A percentile compares a stretch with the other conserved stretches of the same genome.
Evolutionary conservation across 2,888 invertebrate species (phyloP).

Genomic region (Troides helena): DNA sequence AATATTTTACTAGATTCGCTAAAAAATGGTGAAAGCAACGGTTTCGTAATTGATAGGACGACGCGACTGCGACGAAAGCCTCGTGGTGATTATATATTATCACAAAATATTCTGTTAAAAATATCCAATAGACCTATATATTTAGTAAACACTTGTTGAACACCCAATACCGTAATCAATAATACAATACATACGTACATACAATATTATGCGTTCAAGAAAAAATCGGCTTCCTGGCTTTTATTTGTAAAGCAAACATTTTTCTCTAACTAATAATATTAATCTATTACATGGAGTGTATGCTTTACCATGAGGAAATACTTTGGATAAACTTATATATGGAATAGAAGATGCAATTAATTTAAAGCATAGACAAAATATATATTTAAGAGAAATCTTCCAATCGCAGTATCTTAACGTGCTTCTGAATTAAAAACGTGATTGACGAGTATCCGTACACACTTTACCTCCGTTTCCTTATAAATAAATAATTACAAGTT

Average conservation of each 20-base stretch:
- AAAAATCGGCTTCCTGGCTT: too few relatives aligned
- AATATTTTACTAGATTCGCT: conserved; percentile 41
- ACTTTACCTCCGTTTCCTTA: conserved; percentile 11
- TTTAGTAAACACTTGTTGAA: background rate
- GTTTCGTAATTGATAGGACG: conserved; percentile 6
- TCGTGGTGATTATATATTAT: background rate
- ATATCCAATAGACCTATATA: background rate
- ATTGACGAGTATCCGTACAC: conserved; percentile 3
- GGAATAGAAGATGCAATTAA: too few relatives aligned
- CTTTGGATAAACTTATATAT: too few relatives aligned
- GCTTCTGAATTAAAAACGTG: conserved; percentile 21
- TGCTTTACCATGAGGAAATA: too few relatives aligned
- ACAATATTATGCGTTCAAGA: too few relatives aligned
- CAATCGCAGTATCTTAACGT: conserved; percentile 2
- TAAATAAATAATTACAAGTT: conserved; percentile 13
- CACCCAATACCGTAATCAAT: too few relatives aligned
- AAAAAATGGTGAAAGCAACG: conserved; percentile 33
- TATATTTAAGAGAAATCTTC: conserved; percentile 14
- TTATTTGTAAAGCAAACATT: too few relatives aligned
- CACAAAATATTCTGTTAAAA: background rate
- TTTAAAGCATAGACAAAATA: too few relatives aligned
- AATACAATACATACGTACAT: too few relatives aligned
- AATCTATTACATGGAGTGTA: too few relatives aligned
- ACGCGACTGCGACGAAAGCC: background rate
- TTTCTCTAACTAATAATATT: too few relatives aligned